Percentiles rank a stretch among this genome's conserved stretches.
phyloP scores from a whole-genome alignment of 2,113 vertebrate genomes.

The Sterna hirundo region DNA sequence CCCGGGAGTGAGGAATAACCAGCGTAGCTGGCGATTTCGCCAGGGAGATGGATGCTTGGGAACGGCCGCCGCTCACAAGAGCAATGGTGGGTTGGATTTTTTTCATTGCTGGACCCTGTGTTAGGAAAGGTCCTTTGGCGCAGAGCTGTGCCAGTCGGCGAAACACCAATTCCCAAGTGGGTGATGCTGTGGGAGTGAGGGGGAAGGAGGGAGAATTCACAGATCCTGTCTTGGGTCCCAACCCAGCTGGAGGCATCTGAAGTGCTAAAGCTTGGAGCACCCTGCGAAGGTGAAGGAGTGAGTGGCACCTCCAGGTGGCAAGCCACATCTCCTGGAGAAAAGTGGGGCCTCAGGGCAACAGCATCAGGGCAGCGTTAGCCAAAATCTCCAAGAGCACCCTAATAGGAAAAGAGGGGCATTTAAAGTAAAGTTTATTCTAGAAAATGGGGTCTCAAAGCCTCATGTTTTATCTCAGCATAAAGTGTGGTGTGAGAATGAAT shows the following conservation, averaged over 20 bases:
- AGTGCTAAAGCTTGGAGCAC: neutral
- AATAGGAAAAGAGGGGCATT: neutral
- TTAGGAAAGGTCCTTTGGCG: neutral
- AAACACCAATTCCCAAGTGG: fast-evolving
- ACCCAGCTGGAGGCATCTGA: neutral
- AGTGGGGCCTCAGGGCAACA: fast-evolving
- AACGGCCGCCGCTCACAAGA: fast-evolving
- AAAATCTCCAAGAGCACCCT: neutral
- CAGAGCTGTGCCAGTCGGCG: fast-evolving
- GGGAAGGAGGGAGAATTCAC: neutral
- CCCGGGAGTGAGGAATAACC: neutral
- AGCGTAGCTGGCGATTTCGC: fast-evolving
- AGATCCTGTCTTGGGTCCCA: neutral
- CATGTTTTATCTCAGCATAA: neutral
- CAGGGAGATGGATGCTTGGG: neutral
- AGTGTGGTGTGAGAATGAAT: fast-evolving
- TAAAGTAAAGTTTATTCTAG: neutral
- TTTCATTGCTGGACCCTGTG: fast-evolving
- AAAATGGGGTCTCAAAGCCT: neutral
- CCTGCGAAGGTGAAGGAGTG: fast-evolving
- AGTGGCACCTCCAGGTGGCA: neutral
- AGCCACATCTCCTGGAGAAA: neutral
- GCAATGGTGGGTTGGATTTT: neutral
- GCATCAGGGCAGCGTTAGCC: neutral
- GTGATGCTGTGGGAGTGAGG: neutral